These are phyloP conservation scores for Drosophila setifemur DNA, from an alignment of 1,140 invertebrate genomes.

Conservation along the genomic window DNA sequence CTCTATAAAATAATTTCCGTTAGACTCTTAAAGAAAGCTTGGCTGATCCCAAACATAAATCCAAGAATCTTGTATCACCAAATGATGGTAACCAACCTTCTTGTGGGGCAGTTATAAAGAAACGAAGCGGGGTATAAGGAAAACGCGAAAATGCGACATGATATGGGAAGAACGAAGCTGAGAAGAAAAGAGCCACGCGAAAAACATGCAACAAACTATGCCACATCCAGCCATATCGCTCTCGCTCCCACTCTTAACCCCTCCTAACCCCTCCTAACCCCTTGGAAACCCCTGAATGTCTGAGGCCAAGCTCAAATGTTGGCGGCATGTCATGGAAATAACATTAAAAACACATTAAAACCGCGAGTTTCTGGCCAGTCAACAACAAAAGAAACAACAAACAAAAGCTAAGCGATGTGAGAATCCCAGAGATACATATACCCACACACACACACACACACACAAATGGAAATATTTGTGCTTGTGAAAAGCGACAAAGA, in stretches of 20 bases:
- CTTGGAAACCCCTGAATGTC: background rate
- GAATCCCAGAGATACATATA: slow-evolving; percentile 45
- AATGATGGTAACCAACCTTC: too few species aligned
- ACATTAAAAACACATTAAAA: slow-evolving; percentile 81
- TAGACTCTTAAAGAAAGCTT: too few species aligned
- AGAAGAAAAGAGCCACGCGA: slow-evolving; percentile 40
- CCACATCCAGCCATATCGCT: slow-evolving; percentile 26
- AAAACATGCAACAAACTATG: slow-evolving; percentile 76
- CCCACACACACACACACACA: background rate
- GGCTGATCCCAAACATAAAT: too few species aligned
- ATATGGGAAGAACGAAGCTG: slow-evolving; percentile 12
- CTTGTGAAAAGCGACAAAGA: slow-evolving; percentile 35
- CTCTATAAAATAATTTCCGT: too few species aligned
- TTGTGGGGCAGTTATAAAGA: too few species aligned
- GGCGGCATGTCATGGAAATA: slow-evolving; percentile 80
- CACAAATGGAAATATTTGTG: slow-evolving; percentile 3
- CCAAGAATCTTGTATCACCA: too few species aligned
- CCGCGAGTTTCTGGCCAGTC: slow-evolving; percentile 74
- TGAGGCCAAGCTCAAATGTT: slow-evolving; percentile 73
- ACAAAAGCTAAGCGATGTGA: slow-evolving; percentile 77
- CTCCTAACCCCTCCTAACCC: background rate
- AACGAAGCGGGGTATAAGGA: too few species aligned
- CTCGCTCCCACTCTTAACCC: slow-evolving; percentile 27
- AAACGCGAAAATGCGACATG: slow-evolving; percentile 3
- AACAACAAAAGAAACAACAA: slow-evolving; percentile 33